These are phyloP conservation scores for Ophion ventricosus DNA, from an alignment of 2,888 invertebrate genomes.

Conservation along the genomic window DNA sequence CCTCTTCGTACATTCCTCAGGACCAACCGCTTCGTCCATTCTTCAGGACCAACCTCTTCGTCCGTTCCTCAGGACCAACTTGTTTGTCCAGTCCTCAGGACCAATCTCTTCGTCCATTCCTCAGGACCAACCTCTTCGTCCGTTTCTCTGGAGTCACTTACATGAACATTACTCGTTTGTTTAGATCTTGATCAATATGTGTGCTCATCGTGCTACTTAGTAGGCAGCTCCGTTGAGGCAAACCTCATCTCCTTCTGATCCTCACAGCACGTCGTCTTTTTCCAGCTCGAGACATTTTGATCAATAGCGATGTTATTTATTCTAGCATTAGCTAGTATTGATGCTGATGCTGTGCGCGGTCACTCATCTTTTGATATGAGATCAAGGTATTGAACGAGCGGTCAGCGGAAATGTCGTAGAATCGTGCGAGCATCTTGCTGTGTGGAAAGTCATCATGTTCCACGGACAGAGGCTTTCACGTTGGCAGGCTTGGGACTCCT, in stretches of 20 bases:
- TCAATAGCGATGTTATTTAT: slow-evolving; percentile 8
- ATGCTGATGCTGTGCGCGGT: background rate
- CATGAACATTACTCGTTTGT: slow-evolving; percentile 70
- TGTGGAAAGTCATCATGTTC: slow-evolving; percentile 31
- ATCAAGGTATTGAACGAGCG: background rate
- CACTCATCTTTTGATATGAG: too few relatives aligned
- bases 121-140: slow-evolving; percentile 22
- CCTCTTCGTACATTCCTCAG: too few relatives aligned
- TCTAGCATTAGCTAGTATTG: slow-evolving; percentile 9
- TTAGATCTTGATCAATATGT: slow-evolving; percentile 78
- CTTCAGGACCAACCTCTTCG: too few relatives aligned
- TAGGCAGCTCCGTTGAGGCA: background rate
- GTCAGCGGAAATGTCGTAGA: slow-evolving; percentile 13
- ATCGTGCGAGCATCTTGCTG: background rate
- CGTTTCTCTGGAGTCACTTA: slow-evolving; percentile 50
- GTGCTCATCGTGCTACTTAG: slow-evolving; percentile 34
- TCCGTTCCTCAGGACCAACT: too few relatives aligned
- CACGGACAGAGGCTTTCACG: slow-evolving; percentile 21
- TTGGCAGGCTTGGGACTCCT: slow-evolving; percentile 22
- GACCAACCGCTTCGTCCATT: too few relatives aligned
- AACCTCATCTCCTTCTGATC: too few relatives aligned
- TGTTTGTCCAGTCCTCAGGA: too few relatives aligned
- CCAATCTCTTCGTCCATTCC: too few relatives aligned
- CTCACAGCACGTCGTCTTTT: too few relatives aligned
- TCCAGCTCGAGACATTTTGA: background rate